Conservation (phyloP, 2,113 vertebrate species). For the Lophura nycthemera region DNA sequence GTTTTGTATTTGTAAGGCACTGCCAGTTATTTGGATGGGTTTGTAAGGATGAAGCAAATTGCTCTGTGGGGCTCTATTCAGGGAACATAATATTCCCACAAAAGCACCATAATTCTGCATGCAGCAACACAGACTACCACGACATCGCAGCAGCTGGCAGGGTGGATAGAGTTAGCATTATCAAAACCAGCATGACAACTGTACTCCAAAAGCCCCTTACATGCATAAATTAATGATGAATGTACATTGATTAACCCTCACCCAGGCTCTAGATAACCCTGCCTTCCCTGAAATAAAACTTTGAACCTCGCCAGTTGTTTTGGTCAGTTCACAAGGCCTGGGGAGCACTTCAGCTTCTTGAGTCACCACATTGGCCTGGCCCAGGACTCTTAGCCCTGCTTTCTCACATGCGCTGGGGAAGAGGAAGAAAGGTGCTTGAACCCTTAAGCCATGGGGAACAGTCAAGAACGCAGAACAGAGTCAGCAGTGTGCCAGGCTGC, state of each 20-base stretch:
- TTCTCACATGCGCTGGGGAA: background rate
- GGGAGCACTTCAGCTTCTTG: background rate
- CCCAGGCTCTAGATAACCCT: constrained; percentile 5
- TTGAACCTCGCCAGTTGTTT: background rate
- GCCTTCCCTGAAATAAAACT: background rate
- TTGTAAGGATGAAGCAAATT: constrained; percentile 70
- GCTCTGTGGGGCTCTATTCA: constrained; percentile 72
- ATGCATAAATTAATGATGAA: constrained; percentile 68
- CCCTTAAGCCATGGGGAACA: background rate
- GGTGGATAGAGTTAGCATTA: constrained; percentile 31
- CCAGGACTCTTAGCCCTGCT: background rate
- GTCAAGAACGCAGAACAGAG: background rate
- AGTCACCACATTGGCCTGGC: background rate
- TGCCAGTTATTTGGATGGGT: constrained; percentile 69
- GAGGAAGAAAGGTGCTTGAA: background rate
- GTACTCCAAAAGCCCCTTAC: constrained; percentile 23
- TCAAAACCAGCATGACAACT: constrained; percentile 38
- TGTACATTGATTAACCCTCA: constrained; percentile 61
- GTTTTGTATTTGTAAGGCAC: constrained; percentile 70
- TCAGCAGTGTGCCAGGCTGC: background rate
- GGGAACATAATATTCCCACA: constrained; percentile 69
- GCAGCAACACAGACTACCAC: constrained; percentile 64
- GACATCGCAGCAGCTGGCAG: constrained; percentile 53
- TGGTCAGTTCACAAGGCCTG: background rate
- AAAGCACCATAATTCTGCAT: constrained; percentile 73